Evolutionary conservation across 2,888 invertebrate genomes (phyloP).

Genomic region (Spialia ferax): DNA sequence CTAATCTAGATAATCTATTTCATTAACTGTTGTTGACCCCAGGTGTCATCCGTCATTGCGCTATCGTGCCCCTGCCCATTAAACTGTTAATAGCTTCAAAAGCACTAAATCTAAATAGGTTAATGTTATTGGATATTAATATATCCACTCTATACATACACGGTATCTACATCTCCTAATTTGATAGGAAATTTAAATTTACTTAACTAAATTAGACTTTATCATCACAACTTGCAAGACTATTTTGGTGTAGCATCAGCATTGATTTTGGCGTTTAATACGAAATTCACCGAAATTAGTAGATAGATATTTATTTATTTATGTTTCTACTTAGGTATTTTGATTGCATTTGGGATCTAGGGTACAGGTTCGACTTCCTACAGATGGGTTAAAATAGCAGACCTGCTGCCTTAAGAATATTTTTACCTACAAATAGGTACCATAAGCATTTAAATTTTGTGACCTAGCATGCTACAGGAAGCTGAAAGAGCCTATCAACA

Average conservation of each 20-base stretch:
- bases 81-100: background rate
- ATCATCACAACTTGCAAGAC: background rate
- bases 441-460: too few relatives aligned
- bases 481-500: too few relatives aligned
- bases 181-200: background rate
- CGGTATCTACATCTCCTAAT: background rate
- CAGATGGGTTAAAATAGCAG: too few relatives aligned
- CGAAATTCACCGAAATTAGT: too few relatives aligned
- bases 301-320: too few relatives aligned
- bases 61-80: slow-evolving; percentile 15
- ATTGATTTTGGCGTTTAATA: background rate
- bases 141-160: background rate
- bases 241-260: background rate
- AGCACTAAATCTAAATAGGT: slow-evolving; percentile 17
- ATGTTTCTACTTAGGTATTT: too few relatives aligned
- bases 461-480: too few relatives aligned
- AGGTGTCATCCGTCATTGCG: slow-evolving; percentile 12
- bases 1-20: slow-evolving; percentile 11
- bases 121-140: slow-evolving; percentile 22
- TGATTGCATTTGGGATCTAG: too few relatives aligned
- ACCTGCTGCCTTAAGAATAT: too few relatives aligned
- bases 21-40: slow-evolving; percentile 6
- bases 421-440: too few relatives aligned
- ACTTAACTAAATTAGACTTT: background rate
- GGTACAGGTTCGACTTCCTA: too few relatives aligned